Conservation (phyloP, 2,113 vertebrate genomes). For the Elaphurus davidianus region DNA sequence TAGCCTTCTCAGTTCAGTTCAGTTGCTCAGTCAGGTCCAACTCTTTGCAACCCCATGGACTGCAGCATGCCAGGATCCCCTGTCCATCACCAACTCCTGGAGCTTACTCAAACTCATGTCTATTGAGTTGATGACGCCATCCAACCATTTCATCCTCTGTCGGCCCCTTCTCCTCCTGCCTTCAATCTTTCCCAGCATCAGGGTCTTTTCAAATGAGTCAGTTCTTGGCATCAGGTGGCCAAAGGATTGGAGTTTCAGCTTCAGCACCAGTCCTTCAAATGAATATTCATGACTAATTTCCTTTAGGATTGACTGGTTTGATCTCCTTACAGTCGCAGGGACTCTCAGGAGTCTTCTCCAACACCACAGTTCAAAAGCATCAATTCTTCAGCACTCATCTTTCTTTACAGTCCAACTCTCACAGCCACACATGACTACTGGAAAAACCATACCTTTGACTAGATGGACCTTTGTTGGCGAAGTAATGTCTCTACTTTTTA, state of each 20-base stretch:
- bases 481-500: background rate
- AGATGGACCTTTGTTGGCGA: background rate
- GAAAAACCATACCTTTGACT: background rate
- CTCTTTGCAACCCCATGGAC: background rate
- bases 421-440: background rate
- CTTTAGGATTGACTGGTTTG: background rate
- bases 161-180: background rate
- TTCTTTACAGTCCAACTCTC: background rate
- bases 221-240: background rate
- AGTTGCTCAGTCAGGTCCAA: background rate
- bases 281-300: background rate
- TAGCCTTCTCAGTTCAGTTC: background rate
- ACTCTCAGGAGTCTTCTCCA: background rate
- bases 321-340: background rate
- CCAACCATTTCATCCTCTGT: background rate
- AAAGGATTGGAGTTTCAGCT: background rate
- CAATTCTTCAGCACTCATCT: background rate
- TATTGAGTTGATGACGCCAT: background rate
- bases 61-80: background rate
- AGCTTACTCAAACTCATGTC: background rate
- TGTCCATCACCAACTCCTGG: background rate
- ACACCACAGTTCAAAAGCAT: background rate
- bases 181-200: background rate
- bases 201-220: background rate
- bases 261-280: background rate